Evolutionary conservation across 2,797 vertebrate species (phyloP).

Genomic region (Miichthys miiuy): DNA sequence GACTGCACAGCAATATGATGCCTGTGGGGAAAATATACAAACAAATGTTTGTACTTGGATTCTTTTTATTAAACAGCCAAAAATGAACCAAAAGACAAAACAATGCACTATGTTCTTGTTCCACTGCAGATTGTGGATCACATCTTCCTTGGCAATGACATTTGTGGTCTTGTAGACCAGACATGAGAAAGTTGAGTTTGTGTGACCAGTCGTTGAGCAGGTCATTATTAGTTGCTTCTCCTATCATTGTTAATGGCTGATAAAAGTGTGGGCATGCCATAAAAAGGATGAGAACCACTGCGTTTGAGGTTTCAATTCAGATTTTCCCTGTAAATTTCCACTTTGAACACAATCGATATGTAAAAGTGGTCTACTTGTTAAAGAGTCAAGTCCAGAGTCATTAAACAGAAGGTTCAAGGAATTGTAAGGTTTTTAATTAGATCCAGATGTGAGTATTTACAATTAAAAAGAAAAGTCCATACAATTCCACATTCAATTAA

Average conservation of each 20-base stretch:
- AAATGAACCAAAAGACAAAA: constrained; percentile 58
- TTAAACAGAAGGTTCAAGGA: constrained; percentile 52
- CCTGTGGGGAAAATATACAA: too few relatives aligned
- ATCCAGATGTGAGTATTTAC: constrained; percentile 83
- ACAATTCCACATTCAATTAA: constrained; percentile 83
- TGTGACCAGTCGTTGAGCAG: constrained; percentile 99
- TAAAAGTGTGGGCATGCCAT: too few relatives aligned
- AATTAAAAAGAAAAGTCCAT: constrained; percentile 83
- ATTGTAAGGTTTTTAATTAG: constrained; percentile 84
- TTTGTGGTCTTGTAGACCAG: constrained; percentile 99
- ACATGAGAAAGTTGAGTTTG: constrained; percentile 99
- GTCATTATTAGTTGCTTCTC: constrained; percentile 82
- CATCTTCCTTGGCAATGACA: constrained; percentile 99
- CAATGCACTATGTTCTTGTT: constrained; percentile 38
- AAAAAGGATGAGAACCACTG: too few relatives aligned
- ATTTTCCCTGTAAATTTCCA: background rate
- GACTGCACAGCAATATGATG: too few relatives aligned
- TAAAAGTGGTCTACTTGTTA: background rate
- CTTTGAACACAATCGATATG: background rate
- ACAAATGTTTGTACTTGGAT: too few relatives aligned
- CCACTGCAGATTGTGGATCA: constrained; percentile 98
- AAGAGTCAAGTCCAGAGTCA: constrained; percentile 20
- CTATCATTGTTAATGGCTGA: too few relatives aligned
- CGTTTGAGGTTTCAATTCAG: background rate
- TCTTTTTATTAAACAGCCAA: constrained; percentile 7